These are phyloP conservation scores for Lithobates pipiens DNA, from an alignment of 2,797 vertebrate genomes.

Conservation along the genomic window DNA sequence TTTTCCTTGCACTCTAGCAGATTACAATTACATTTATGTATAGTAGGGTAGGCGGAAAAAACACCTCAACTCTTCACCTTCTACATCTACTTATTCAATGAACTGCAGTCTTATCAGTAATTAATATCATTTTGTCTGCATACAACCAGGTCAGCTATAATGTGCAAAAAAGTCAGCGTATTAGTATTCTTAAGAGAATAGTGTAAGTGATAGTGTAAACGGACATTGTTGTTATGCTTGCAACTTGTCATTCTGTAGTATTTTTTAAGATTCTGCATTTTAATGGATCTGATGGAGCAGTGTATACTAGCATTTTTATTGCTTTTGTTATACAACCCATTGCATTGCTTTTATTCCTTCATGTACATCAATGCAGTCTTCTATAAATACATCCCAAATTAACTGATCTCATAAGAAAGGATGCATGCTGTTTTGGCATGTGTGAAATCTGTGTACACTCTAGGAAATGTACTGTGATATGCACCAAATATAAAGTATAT, in stretches of 20 bases:
- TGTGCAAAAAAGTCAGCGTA: neutral
- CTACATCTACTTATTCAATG: neutral
- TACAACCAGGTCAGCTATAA: neutral
- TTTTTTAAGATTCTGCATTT: neutral
- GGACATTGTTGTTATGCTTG: neutral
- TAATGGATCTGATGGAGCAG: neutral
- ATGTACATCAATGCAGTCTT: neutral
- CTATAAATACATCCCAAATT: neutral
- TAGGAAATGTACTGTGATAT: no score
- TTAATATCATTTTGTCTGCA: neutral
- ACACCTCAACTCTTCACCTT: neutral
- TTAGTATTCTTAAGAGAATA: no score
- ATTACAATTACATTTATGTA: slow-evolving; percentile 33
- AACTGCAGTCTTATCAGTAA: neutral
- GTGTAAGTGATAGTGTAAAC: neutral
- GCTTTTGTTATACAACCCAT: neutral
- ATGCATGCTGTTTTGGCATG: no score
- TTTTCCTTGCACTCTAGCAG: slow-evolving; percentile 38
- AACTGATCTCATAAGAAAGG: no score
- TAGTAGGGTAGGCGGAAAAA: neutral
- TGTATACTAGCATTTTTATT: neutral
- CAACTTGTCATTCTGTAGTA: no score
- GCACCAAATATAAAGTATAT: no score
- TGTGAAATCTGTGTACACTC: no score
- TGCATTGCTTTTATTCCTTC: neutral